Conservation (phyloP, 1,140 invertebrate species). For the Plutomurus gul region DNA sequence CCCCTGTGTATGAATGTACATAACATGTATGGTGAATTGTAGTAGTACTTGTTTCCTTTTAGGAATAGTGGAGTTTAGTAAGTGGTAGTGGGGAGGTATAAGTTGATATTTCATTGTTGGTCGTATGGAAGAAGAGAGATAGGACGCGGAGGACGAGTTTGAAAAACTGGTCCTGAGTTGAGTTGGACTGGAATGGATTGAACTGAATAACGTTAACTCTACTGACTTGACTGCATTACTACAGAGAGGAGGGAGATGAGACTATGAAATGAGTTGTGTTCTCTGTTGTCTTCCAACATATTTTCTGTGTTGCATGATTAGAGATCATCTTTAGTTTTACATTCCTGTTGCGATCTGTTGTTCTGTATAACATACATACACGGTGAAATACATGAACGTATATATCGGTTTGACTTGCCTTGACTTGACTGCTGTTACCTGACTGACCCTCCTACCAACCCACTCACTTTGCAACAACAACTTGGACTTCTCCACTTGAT, state of each 20-base stretch:
- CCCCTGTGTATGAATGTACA: too few relatives aligned
- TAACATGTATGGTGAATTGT: too few relatives aligned
- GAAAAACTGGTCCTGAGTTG: constrained; percentile 27
- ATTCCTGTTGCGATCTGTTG: neutral
- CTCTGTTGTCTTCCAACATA: neutral
- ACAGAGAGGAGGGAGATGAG: neutral
- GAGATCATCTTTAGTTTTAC: neutral
- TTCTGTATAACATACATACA: neutral
- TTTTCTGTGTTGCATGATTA: constrained; percentile 7
- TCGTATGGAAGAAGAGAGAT: neutral
- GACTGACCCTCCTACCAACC: constrained; percentile 16
- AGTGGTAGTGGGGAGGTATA: neutral
- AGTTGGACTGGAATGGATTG: neutral
- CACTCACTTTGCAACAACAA: constrained; percentile 29
- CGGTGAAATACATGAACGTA: too few relatives aligned
- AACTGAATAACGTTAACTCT: neutral
- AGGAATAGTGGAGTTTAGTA: neutral
- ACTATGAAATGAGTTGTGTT: neutral
- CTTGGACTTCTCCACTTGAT: neutral
- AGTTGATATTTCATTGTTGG: too few relatives aligned
- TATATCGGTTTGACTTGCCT: too few relatives aligned
- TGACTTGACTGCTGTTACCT: neutral
- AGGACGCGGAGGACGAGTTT: neutral
- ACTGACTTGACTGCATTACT: neutral
- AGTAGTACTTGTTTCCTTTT: too few relatives aligned